Evolutionary conservation across 2,888 invertebrate genomes (phyloP).

Genomic region (Aspidiotus destructor): DNA sequence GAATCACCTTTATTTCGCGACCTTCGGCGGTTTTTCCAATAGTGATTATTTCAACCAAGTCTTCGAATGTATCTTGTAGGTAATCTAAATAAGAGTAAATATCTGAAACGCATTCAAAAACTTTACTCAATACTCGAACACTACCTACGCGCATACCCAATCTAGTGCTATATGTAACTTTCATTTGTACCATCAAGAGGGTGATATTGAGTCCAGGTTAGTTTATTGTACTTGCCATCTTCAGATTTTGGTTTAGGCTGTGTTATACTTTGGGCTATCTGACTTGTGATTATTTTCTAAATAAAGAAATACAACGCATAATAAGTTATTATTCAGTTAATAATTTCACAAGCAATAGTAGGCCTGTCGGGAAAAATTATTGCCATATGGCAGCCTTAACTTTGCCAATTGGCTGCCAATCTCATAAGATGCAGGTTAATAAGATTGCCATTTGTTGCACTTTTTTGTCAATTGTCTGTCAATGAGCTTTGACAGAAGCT

Average conservation of each 20-base stretch:
- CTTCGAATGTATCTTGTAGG: conserved; percentile 54
- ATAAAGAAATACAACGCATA: not conserved
- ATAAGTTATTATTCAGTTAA: too few relatives aligned
- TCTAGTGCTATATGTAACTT: not conserved
- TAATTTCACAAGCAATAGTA: too few relatives aligned
- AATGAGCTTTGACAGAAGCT: too few relatives aligned
- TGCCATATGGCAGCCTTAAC: too few relatives aligned
- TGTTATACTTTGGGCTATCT: not conserved
- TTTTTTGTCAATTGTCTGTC: too few relatives aligned
- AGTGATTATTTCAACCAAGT: conserved; percentile 56
- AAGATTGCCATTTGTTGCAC: too few relatives aligned
- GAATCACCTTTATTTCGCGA: conserved; percentile 58
- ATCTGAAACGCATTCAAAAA: conserved; percentile 43
- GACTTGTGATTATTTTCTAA: conserved; percentile 5
- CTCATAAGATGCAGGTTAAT: too few relatives aligned
- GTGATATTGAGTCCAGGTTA: conserved; percentile 65
- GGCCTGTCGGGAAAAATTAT: too few relatives aligned
- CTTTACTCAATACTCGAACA: too few relatives aligned
- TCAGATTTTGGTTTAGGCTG: conserved; percentile 52
- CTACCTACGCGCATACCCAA: not conserved
- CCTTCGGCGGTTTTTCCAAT: conserved; percentile 66
- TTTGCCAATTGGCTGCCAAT: too few relatives aligned
- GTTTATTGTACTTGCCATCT: conserved; percentile 51
- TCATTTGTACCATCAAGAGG: conserved; percentile 47
- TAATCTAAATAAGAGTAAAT: conserved; percentile 60